phyloP scores from a whole-genome alignment of 64 coral and sea anemone species.

The Exaiptasia diaphana region DNA sequence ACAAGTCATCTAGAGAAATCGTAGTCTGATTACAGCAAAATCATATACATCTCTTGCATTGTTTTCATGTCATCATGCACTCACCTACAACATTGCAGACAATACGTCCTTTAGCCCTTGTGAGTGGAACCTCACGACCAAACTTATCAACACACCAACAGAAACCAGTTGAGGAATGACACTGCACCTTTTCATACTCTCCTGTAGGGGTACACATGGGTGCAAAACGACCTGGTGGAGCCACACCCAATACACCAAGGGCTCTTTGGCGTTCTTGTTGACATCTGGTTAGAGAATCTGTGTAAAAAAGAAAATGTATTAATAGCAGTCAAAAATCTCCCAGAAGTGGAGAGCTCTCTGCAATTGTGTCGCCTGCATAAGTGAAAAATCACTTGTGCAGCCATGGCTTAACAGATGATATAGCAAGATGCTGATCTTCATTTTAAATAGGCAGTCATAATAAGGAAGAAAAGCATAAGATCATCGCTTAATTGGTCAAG shows the following conservation, averaged over 20 bases:
- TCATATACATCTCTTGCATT: too few species aligned
- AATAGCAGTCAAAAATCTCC: too few species aligned
- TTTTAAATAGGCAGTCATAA: too few species aligned
- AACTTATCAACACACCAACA: constrained; percentile 82
- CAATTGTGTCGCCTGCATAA: too few species aligned
- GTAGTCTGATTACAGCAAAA: too few species aligned
- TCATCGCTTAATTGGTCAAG: too few species aligned
- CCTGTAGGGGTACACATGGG: constrained; percentile 60
- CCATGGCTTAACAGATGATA: too few species aligned
- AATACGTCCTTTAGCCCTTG: constrained; percentile 48
- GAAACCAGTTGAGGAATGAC: constrained; percentile 40
- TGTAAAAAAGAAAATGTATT: too few species aligned
- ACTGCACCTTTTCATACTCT: constrained; percentile 66
- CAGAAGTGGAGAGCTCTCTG: too few species aligned
- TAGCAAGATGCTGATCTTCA: too few species aligned
- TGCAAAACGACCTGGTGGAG: constrained; percentile 59
- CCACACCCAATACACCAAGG: constrained; percentile 22
- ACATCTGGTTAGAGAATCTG: constrained; percentile 27
- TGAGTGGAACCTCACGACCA: constrained; percentile 60
- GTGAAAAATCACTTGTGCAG: too few species aligned
- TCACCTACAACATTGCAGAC: constrained; percentile 20
- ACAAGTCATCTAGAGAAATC: background rate
- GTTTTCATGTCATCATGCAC: background rate
- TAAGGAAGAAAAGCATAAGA: too few species aligned
- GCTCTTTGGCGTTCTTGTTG: constrained; percentile 30